Percentiles rank a stretch among this genome's conserved stretches.
These are phyloP conservation scores for Lycaena phlaeas DNA, from an alignment of 2,888 invertebrate species.

Conservation along the genomic window DNA sequence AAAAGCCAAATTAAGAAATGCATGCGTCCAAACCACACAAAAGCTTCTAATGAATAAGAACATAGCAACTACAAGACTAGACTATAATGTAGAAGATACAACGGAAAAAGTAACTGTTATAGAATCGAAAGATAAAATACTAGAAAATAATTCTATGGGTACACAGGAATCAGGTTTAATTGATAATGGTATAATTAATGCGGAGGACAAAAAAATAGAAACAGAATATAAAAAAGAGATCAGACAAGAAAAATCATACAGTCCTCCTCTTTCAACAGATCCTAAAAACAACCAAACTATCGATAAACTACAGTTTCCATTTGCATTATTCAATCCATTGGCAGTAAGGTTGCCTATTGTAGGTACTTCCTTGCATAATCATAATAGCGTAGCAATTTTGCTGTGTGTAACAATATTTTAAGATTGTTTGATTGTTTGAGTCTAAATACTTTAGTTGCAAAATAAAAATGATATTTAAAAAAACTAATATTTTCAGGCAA, in stretches of 20 bases:
- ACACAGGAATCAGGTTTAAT: conserved; percentile 22
- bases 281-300: conserved; percentile 29
- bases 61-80: conserved; percentile 42
- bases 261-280: conserved; percentile 59
- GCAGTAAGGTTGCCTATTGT: conserved; percentile 62
- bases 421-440: conserved; percentile 16
- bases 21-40: conserved; percentile 39
- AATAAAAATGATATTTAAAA: conserved; percentile 30
- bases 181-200: conserved; percentile 13
- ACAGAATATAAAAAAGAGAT: conserved; percentile 12
- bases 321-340: conserved; percentile 61
- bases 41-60: conserved; percentile 34
- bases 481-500: conserved; percentile 79
- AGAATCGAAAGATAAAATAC: conserved; percentile 28
- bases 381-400: conserved; percentile 27
- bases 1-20: conserved; percentile 39
- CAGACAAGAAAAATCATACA: conserved; percentile 56
- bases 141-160: conserved; percentile 26
- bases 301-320: conserved; percentile 43
- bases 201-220: conserved; percentile 16
- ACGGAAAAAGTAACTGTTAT: conserved; percentile 21
- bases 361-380: conserved; percentile 46
- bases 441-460: conserved; percentile 30
- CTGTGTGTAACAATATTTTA: conserved; percentile 24
- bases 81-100: too few relatives aligned